Evolutionary conservation across 2,888 invertebrate genomes (phyloP).

Genomic region (Hedya salicella): DNA sequence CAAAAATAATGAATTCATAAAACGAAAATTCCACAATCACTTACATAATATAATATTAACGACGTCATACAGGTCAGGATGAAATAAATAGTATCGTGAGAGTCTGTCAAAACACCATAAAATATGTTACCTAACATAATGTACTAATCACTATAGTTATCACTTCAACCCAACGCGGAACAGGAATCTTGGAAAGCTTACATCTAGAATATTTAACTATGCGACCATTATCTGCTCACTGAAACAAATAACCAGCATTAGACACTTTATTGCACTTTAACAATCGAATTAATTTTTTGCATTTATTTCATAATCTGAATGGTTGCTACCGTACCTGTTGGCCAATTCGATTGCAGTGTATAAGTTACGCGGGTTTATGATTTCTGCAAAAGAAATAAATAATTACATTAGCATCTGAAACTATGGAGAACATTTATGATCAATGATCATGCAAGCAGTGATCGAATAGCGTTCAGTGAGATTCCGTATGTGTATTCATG

Average conservation of each 20-base stretch:
- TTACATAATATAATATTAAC: conserved; percentile 78
- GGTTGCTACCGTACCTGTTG: conserved; percentile 64
- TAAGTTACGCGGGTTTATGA: conserved; percentile 74
- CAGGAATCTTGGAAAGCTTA: conserved; percentile 82
- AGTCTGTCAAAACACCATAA: conserved; percentile 72
- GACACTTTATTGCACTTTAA: background rate
- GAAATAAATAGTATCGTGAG: conserved; percentile 82
- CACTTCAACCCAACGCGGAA: conserved; percentile 82
- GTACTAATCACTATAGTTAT: conserved; percentile 81
- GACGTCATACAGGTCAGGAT: conserved; percentile 79
- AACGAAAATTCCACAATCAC: conserved; percentile 76
- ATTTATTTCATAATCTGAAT: background rate
- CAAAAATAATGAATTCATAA: conserved; percentile 79
- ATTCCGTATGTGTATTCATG: no score
- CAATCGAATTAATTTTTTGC: background rate
- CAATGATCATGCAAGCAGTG: no score
- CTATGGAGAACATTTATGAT: background rate
- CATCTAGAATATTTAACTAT: conserved; percentile 79
- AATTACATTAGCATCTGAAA: conserved; percentile 15
- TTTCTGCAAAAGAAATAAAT: conserved; percentile 68
- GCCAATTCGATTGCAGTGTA: conserved; percentile 65
- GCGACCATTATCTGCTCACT: conserved; percentile 74
- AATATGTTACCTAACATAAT: conserved; percentile 77
- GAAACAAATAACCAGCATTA: conserved; percentile 63
- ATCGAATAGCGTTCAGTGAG: no score